phyloP scores from a whole-genome alignment of 2,888 invertebrate genomes.

The Ornithoptera alexandrae region DNA sequence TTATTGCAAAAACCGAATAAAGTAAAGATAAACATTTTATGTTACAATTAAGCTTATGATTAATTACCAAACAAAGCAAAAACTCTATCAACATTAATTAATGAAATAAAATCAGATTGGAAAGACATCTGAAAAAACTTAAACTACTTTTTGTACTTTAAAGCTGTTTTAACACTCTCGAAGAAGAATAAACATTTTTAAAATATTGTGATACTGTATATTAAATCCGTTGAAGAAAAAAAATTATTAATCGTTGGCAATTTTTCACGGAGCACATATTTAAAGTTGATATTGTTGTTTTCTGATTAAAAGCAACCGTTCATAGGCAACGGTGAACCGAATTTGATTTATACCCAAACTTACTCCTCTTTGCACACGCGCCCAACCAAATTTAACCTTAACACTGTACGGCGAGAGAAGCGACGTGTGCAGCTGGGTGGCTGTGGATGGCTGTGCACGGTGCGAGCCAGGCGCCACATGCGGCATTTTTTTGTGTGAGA shows the following conservation, averaged over 20 bases:
- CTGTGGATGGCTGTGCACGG: slow-evolving; percentile 32
- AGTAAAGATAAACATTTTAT: too few species aligned
- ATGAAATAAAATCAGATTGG: too few species aligned
- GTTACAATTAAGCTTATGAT: too few species aligned
- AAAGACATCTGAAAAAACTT: too few species aligned
- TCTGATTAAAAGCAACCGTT: slow-evolving; percentile 74
- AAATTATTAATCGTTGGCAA: slow-evolving; percentile 47
- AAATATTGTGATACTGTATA: neutral
- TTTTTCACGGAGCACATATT: slow-evolving; percentile 56
- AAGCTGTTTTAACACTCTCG: too few species aligned
- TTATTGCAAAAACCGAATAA: too few species aligned
- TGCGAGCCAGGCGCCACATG: slow-evolving; percentile 67
- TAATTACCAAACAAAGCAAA: too few species aligned
- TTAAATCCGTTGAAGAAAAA: neutral
- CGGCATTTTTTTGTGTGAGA: slow-evolving; percentile 62
- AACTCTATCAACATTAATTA: too few species aligned
- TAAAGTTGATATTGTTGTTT: slow-evolving; percentile 63
- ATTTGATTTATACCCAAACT: slow-evolving; percentile 66
- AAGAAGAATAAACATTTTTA: too few species aligned
- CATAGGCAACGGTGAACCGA: slow-evolving; percentile 59
- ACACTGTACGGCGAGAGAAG: slow-evolving; percentile 34
- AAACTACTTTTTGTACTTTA: too few species aligned
- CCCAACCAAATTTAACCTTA: slow-evolving; percentile 41
- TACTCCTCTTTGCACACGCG: slow-evolving; percentile 32
- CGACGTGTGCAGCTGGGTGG: slow-evolving; percentile 12